phyloP scores from a whole-genome alignment of 2,888 invertebrate genomes.

The Drosophila leonis region DNA sequence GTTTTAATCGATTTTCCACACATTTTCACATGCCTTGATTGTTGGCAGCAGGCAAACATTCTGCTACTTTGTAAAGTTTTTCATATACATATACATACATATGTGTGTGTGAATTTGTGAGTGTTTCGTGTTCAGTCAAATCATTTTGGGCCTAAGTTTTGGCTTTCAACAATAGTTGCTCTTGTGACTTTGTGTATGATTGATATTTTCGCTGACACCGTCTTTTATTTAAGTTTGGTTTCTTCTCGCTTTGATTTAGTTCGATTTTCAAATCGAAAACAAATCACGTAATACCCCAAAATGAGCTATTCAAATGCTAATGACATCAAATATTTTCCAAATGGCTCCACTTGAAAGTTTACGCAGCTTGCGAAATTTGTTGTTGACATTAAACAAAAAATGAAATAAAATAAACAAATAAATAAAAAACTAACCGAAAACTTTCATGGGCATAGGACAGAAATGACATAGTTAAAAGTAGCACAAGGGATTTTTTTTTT shows the following conservation, averaged over 20 bases:
- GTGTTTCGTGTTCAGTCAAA: constrained; percentile 34
- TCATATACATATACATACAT: background rate
- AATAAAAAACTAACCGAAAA: constrained; percentile 11
- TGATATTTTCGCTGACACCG: constrained; percentile 62
- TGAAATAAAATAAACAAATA: background rate
- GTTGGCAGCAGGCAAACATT: constrained; percentile 48
- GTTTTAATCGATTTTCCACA: constrained; percentile 71
- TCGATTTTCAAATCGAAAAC: constrained; percentile 38
- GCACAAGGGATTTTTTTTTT: constrained; percentile 20
- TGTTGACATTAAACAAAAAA: constrained; percentile 37
- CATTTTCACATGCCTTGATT: constrained; percentile 54
- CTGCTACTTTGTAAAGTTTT: constrained; percentile 45
- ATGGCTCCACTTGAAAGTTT: constrained; percentile 30
- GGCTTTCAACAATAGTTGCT: constrained; percentile 35
- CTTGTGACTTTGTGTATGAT: constrained; percentile 47
- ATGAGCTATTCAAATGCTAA: constrained; percentile 60
- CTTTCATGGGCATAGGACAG: constrained; percentile 31
- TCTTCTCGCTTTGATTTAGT: constrained; percentile 17
- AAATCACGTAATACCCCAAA: constrained; percentile 61
- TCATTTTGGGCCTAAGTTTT: constrained; percentile 34
- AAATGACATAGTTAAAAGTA: constrained; percentile 18
- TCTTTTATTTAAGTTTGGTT: constrained; percentile 13
- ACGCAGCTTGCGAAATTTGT: constrained; percentile 49
- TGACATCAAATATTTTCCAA: constrained; percentile 50
- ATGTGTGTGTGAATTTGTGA: constrained; percentile 1